Percentiles rank a stretch among this genome's conserved stretches.
Conservation (phyloP, 2,888 invertebrate species). For the Stenichneumon culpator region DNA sequence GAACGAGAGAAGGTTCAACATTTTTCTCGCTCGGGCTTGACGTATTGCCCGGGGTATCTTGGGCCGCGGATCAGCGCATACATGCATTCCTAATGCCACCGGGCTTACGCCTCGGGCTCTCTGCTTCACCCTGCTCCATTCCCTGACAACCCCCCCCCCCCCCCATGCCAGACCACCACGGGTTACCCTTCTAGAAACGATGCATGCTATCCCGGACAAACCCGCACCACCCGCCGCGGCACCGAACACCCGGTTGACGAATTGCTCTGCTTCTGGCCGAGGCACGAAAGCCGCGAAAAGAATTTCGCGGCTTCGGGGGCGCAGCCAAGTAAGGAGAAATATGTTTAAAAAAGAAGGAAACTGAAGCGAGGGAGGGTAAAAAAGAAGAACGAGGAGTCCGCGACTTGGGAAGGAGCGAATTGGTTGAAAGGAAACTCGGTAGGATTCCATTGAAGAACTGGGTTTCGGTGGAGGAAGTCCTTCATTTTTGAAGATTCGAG, state of each 20-base stretch:
- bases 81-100: slow-evolving; percentile 80
- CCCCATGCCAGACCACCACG: slow-evolving; percentile 35
- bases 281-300: slow-evolving; percentile 70
- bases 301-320: slow-evolving; percentile 64
- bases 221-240: slow-evolving; percentile 19
- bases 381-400: background rate
- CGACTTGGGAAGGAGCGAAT: background rate
- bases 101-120: slow-evolving; percentile 68
- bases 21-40: slow-evolving; percentile 79
- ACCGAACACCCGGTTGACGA: slow-evolving; percentile 75
- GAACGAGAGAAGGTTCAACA: slow-evolving; percentile 58
- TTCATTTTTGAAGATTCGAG: too few species aligned
- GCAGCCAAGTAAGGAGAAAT: slow-evolving; percentile 61
- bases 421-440: background rate
- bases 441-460: background rate
- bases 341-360: background rate
- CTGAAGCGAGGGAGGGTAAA: background rate
- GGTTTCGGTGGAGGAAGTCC: too few species aligned
- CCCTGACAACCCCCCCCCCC: slow-evolving; percentile 11
- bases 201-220: slow-evolving; percentile 54
- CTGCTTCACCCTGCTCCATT: slow-evolving; percentile 25
- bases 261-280: slow-evolving; percentile 75
- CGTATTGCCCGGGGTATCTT: slow-evolving; percentile 80
- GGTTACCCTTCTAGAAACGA: slow-evolving; percentile 54
- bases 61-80: slow-evolving; percentile 80